Evolutionary conservation across 2,797 vertebrate species (phyloP).

Genomic region (Chelonia mydas): DNA sequence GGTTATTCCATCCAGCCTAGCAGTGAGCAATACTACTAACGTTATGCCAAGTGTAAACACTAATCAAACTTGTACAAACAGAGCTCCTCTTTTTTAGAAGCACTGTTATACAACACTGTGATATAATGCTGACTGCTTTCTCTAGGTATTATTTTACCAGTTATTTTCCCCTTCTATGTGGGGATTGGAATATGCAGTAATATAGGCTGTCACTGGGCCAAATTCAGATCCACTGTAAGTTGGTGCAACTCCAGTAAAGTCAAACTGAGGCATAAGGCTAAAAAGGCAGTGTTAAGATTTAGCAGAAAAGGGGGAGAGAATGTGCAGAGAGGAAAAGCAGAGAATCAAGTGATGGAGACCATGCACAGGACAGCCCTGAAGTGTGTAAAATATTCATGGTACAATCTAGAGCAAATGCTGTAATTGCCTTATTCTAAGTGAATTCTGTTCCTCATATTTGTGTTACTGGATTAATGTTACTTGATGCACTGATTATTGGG

Average conservation of each 20-base stretch:
- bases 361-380: background rate
- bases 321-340: background rate
- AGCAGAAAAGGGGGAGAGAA: background rate
- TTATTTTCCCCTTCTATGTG: background rate
- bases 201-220: background rate
- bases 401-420: background rate
- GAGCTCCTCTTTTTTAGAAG: background rate
- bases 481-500: background rate
- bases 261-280: background rate
- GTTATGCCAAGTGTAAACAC: background rate
- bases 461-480: background rate
- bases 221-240: background rate
- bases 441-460: background rate
- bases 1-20: background rate
- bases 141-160: background rate
- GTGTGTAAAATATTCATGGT: background rate
- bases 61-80: background rate
- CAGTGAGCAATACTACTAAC: background rate
- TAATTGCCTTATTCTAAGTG: background rate
- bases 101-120: background rate
- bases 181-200: too few relatives aligned
- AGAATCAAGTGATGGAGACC: background rate
- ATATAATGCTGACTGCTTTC: background rate
- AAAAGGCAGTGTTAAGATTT: background rate
- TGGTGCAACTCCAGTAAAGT: background rate